Percentiles rank a stretch among this genome's conserved stretches.
Evolutionary conservation across 2,113 vertebrate species (phyloP).

Genomic region (Lophochroa leadbeateri): DNA sequence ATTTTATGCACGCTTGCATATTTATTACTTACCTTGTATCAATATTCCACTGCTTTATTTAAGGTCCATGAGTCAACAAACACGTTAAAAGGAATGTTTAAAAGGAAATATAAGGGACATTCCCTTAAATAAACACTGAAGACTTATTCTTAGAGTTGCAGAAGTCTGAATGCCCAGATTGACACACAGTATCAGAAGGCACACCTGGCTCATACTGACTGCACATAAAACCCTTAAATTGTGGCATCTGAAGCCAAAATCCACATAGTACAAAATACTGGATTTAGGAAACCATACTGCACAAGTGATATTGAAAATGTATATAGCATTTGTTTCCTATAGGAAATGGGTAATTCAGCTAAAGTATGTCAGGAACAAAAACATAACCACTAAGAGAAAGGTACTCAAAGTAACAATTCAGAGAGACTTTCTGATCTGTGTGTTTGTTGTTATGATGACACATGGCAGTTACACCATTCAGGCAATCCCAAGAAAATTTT

Average conservation of each 20-base stretch:
- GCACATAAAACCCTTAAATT: not conserved
- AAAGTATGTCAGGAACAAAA: not conserved
- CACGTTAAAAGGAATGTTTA: accelerated
- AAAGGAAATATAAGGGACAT: not conserved
- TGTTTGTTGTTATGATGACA: not conserved
- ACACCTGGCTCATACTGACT: not conserved
- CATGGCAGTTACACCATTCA: not conserved
- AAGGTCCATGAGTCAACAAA: not conserved
- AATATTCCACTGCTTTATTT: not conserved
- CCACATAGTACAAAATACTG: not conserved
- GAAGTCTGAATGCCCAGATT: not conserved
- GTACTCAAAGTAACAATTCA: not conserved
- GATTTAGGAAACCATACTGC: not conserved
- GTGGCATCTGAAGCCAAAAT: not conserved
- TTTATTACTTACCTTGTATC: not conserved
- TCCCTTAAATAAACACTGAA: not conserved
- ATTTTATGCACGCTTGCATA: not conserved
- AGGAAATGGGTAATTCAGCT: not conserved
- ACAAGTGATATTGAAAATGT: not conserved
- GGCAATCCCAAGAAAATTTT: not conserved
- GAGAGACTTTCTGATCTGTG: not conserved
- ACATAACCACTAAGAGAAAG: not conserved
- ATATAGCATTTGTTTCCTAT: not conserved
- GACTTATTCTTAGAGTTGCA: not conserved
- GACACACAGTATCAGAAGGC: not conserved